phyloP scores from a whole-genome alignment of 1,140 invertebrate species.

The Cotesia typhae region DNA sequence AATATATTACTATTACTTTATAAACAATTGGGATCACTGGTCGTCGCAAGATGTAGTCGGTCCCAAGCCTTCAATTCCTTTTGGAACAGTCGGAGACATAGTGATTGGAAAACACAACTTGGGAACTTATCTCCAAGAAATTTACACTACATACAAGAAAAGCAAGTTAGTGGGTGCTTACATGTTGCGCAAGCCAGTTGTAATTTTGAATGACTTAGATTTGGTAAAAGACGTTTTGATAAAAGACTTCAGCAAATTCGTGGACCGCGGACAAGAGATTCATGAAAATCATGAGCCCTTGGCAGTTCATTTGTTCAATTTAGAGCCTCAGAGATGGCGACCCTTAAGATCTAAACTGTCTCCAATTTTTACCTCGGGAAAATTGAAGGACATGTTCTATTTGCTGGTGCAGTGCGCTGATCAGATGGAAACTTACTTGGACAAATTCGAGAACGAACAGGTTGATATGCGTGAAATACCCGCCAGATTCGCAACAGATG shows the following conservation, averaged over 20 bases:
- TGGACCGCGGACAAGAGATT: slow-evolving; percentile 53
- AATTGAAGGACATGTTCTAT: slow-evolving; percentile 65
- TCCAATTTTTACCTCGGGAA: slow-evolving; percentile 64
- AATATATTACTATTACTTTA: slow-evolving; percentile 1
- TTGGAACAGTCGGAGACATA: slow-evolving; percentile 43
- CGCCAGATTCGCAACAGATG: slow-evolving; percentile 66
- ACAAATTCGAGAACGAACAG: slow-evolving; percentile 52
- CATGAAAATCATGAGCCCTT: slow-evolving; percentile 56
- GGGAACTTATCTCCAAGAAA: slow-evolving; percentile 39
- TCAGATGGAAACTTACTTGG: slow-evolving; percentile 58
- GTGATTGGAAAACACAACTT: slow-evolving; percentile 41
- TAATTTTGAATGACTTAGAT: slow-evolving; percentile 8
- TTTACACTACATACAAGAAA: slow-evolving; percentile 48
- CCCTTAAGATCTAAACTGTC: slow-evolving; percentile 43
- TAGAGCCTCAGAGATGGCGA: slow-evolving; percentile 42
- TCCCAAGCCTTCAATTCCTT: slow-evolving; percentile 56
- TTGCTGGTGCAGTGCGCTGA: slow-evolving; percentile 58
- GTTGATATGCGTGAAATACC: slow-evolving; percentile 66
- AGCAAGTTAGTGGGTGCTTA: slow-evolving; percentile 31
- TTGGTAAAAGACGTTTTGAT: slow-evolving; percentile 57
- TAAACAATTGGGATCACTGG: slow-evolving; percentile 42
- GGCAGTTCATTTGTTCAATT: slow-evolving; percentile 51
- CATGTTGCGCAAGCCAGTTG: slow-evolving; percentile 1
- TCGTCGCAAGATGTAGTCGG: slow-evolving; percentile 61
- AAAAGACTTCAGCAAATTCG: slow-evolving; percentile 64